Conservation (phyloP, 2,797 vertebrate genomes). For the Pteronotus mesoamericanus region DNA sequence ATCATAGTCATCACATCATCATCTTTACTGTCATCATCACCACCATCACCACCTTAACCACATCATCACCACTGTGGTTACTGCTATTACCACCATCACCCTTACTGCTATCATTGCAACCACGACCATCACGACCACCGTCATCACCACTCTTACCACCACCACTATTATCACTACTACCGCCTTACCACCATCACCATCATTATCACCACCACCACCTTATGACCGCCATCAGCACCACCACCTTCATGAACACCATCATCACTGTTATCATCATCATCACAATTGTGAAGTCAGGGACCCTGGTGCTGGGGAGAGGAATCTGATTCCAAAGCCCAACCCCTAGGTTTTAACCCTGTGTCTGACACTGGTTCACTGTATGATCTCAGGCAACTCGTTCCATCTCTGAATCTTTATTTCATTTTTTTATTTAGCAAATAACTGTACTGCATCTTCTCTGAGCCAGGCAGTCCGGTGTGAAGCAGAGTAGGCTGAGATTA, state of each 20-base stretch:
- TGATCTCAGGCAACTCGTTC: background rate
- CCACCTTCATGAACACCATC: no score
- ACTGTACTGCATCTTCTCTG: background rate
- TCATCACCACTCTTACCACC: no score
- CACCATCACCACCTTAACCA: background rate
- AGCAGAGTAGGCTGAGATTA: background rate
- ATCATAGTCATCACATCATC: background rate
- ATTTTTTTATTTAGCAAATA: constrained; percentile 7
- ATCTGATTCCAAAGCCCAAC: background rate
- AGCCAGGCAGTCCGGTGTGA: background rate
- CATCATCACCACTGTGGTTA: no score
- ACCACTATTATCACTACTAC: background rate
- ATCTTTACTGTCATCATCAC: background rate
- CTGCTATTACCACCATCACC: background rate
- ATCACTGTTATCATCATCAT: no score
- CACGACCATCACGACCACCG: accelerated
- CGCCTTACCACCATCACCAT: background rate
- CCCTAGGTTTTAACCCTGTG: background rate
- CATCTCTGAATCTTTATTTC: background rate
- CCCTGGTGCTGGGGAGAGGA: background rate
- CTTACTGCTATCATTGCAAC: no score
- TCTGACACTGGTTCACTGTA: background rate
- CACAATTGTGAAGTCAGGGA: background rate
- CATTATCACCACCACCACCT: no score
- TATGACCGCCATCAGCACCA: no score